These are phyloP conservation scores for Pelvicachromis taeniatus DNA, from an alignment of 2,113 vertebrate genomes.

Conservation along the genomic window DNA sequence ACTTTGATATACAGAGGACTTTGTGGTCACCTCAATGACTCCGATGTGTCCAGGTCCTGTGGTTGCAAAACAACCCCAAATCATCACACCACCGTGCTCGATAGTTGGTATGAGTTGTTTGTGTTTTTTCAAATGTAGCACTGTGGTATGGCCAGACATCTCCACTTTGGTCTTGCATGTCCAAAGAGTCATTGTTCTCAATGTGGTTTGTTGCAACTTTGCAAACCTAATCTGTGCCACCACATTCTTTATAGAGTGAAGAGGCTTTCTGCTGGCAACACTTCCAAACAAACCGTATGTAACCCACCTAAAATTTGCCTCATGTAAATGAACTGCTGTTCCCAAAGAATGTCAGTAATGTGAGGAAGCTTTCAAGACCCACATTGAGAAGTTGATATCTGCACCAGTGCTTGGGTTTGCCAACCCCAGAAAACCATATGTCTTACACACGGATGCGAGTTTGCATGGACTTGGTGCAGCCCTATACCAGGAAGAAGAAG, in stretches of 20 bases:
- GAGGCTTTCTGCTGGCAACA: neutral
- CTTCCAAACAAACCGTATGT: neutral
- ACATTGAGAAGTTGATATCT: neutral
- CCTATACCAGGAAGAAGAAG: neutral
- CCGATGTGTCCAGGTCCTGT: fast-evolving
- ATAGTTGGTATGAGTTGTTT: neutral
- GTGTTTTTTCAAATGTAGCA: neutral
- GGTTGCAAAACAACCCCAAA: neutral
- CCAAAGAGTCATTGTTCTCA: neutral
- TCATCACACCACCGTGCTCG: neutral
- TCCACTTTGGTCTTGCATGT: neutral
- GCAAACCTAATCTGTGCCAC: neutral
- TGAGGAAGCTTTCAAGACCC: neutral
- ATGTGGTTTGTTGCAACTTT: neutral
- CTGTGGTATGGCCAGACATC: neutral
- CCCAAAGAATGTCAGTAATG: no score
- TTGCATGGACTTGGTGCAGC: neutral
- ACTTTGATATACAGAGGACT: neutral
- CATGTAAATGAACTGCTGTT: no score
- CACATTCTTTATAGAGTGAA: neutral
- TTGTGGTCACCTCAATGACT: neutral
- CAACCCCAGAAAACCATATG: neutral
- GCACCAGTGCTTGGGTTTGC: neutral
- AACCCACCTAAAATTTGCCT: no score
- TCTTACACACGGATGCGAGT: fast-evolving